Base-by-base conservation (phyloP, 2,888 invertebrate genomes). In the Lobophora halterata region DNA sequence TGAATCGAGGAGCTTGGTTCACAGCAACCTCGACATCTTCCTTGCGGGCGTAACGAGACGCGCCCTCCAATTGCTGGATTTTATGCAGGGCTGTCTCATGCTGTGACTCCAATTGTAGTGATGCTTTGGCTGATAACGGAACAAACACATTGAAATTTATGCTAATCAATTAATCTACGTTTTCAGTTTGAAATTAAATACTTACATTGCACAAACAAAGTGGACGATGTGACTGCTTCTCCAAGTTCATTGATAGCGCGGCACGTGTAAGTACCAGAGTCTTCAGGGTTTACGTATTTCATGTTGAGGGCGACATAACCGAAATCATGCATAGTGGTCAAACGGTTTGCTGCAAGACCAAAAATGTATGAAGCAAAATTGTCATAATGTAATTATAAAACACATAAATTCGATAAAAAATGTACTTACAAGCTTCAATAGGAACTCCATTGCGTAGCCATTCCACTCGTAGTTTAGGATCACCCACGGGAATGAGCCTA, bases 311-410 rank as follows among this genome's bases (percentile, higher is more conserved):
- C 97, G 12, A 98, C 98, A 73, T 97, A 98, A 28, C 99, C 99
- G 73, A 99, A 98, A 75, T 99, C 99, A 71, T 98, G 97, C 93
- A 97, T 96, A 5, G 97, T 97, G 23, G 95, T 95, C 14, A 95
- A 89, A 43, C 96, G 94, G 70, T 96, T 96, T n/a, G 96, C 93
- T 93, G 52, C 38, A 75, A 76, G 27, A 37, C 21, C 34, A 46
- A 25, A 25, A 20, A 6, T n/a, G n/a, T n/a, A n/a, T n/a, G n/a
- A n/a, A n/a, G n/a, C n/a, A n/a, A n/a, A n/a, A n/a, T n/a, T n/a
- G n/a, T n/a, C n/a, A n/a, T n/a, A n/a, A n/a, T n/a, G n/a, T n/a
- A n/a, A n/a, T n/a, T n/a, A n/a, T n/a, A n/a, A n/a, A n/a, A n/a
- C n/a, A n/a, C n/a, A n/a, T 5, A 8, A 11, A 23, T 11, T 23